Base-by-base conservation (phyloP, 2,113 vertebrate species). In the Tachuris rubrigastra region DNA sequence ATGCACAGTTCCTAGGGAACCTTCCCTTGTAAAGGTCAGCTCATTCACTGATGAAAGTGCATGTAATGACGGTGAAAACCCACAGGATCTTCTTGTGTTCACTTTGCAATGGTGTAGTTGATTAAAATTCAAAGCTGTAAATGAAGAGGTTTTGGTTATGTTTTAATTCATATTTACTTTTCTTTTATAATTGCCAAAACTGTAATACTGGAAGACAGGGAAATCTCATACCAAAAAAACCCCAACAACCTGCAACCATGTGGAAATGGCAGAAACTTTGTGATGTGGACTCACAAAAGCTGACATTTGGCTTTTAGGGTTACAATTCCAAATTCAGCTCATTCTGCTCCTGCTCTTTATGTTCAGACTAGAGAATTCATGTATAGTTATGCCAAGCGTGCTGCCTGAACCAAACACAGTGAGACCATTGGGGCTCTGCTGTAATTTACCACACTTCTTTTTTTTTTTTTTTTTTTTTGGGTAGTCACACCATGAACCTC, bases 11-110 rank as follows among this genome's bases (percentile, higher is more conserved):
- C 78, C 46, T 28, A 27, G 72, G 50, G 39, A 96, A 62, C 28
- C 67, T 58, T 87, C 55, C 74, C 35, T 49, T 21, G n/a, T 42
- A 92, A 94, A 94, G 87, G 78, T 93, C 93, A 94, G 59, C 55
- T 91, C 59, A 33, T 5, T 15, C 27, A n/a, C 63, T 55, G 46
- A 55, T 74, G 65, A 25, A 93, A 60, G 41, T 6, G 33, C 9
- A 1, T 3, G 1, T 46, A 91, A 73, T 0, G 1, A 77, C 55
- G 1, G 0, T 69, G 44, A 89, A 93, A 85, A 35, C 91, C 50
- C 46, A 83, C 0, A 0, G 71, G 85, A 89, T 74, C 67, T 49
- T 83, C 46, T 72, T 24, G 5, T 15, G 12, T 41, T 66, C 1
- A 0, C 15, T 82, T 59, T 66, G 49, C 42, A 85, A 13, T 17